Evolutionary conservation across 1,140 invertebrate genomes (phyloP).

Genomic region (Drosophila ananassae): DNA sequence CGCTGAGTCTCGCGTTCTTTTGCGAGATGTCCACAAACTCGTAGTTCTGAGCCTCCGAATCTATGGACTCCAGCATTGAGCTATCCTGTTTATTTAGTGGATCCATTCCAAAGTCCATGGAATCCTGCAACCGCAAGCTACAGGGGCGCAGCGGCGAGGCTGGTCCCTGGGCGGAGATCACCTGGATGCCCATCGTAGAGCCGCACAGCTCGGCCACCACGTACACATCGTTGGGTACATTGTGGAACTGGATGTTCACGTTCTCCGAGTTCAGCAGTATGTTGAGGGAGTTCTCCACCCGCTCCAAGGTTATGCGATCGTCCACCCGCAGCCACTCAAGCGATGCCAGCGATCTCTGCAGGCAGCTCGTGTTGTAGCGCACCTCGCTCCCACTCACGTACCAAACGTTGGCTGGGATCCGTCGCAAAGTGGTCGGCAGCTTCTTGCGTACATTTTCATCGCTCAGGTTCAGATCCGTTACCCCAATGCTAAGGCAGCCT

Average conservation of each 20-base stretch:
- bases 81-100: conserved; percentile 85
- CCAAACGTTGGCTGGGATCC: conserved; percentile 80
- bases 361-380: conserved; percentile 86
- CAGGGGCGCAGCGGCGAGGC: conserved; percentile 86
- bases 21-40: conserved; percentile 89
- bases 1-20: conserved; percentile 88
- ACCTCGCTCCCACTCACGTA: conserved; percentile 88
- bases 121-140: conserved; percentile 87
- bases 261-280: conserved; percentile 92
- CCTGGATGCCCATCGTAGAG: conserved; percentile 87
- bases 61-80: conserved; percentile 82
- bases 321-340: conserved; percentile 92
- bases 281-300: conserved; percentile 86
- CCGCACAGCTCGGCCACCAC: conserved; percentile 87
- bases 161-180: conserved; percentile 85
- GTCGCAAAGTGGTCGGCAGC: conserved; percentile 72
- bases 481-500: conserved; percentile 79
- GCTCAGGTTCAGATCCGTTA: conserved; percentile 80
- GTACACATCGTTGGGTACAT: conserved; percentile 88
- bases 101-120: conserved; percentile 87
- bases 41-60: conserved; percentile 84
- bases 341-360: conserved; percentile 88
- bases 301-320: conserved; percentile 89
- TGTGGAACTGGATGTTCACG: conserved; percentile 91
- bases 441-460: conserved; percentile 81